phyloP scores from a whole-genome alignment of 1,140 invertebrate genomes.

The Zaprionus inermis region DNA sequence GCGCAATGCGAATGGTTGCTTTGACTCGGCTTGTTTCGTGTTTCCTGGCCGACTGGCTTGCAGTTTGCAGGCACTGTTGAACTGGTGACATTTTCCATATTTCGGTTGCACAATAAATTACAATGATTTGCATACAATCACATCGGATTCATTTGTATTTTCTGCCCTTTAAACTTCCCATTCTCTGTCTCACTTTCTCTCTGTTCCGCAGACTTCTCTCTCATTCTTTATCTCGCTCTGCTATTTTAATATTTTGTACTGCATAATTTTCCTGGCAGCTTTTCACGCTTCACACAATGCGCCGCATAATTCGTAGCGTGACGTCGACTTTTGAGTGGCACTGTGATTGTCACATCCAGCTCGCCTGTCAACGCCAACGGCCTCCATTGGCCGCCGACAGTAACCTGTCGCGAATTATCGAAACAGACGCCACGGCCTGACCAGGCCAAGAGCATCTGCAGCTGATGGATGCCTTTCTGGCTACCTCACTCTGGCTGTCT shows the following conservation, averaged over 20 bases:
- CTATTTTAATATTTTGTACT: constrained; percentile 41
- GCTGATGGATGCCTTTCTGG: constrained; percentile 18
- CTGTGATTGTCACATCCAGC: constrained; percentile 61
- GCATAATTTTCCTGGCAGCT: constrained; percentile 59
- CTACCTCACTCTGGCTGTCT: neutral
- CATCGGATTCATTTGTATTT: constrained; percentile 12
- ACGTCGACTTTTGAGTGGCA: constrained; percentile 52
- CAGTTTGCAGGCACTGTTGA: constrained; percentile 4
- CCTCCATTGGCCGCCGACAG: constrained; percentile 10
- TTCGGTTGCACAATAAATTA: constrained; percentile 16
- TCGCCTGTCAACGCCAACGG: constrained; percentile 56
- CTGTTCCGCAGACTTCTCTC: neutral
- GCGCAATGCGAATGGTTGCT: constrained; percentile 50
- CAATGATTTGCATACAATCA: constrained; percentile 28
- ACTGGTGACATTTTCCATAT: constrained; percentile 25
- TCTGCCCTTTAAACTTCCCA: neutral
- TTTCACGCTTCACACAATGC: constrained; percentile 32
- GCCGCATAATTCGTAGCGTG: constrained; percentile 51
- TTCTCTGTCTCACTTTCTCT: neutral
- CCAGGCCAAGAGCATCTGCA: constrained; percentile 24
- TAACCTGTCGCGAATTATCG: constrained; percentile 42
- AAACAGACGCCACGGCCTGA: neutral
- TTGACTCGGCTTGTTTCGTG: neutral
- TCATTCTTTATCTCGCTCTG: neutral
- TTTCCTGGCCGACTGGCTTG: neutral